Evolutionary conservation across 2,888 invertebrate genomes (phyloP).

Genomic region (Drosophila buzzatii): DNA sequence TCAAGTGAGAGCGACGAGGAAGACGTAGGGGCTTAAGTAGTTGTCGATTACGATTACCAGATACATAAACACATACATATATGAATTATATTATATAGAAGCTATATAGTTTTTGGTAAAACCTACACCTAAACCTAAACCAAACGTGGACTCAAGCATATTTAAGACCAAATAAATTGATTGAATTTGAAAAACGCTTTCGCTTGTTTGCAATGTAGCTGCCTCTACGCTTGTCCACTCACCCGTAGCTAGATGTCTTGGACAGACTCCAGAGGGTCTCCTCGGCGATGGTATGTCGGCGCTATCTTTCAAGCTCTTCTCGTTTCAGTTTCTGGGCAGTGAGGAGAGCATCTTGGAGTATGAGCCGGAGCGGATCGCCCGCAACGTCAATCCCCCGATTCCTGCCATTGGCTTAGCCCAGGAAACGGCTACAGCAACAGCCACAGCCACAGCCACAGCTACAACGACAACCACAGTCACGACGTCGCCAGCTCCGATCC

Average conservation of each 20-base stretch:
- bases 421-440: not conserved
- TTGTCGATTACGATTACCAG: constrained; percentile 40
- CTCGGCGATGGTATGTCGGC: not conserved
- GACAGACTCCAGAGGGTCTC: constrained; percentile 6
- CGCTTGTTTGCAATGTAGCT: constrained; percentile 38
- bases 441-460: not conserved
- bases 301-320: constrained; percentile 7
- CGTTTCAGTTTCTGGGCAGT: constrained; percentile 91
- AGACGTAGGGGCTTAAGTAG: constrained; percentile 56
- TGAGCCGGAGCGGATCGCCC: constrained; percentile 86
- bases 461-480: not conserved
- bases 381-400: constrained; percentile 18
- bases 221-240: constrained; percentile 6
- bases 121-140: constrained; percentile 38
- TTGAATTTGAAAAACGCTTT: constrained; percentile 61
- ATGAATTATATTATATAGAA: constrained; percentile 7
- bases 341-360: constrained; percentile 93
- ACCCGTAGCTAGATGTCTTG: constrained; percentile 35
- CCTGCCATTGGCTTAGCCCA: constrained; percentile 14
- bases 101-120: constrained; percentile 59
- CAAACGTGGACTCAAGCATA: constrained; percentile 71
- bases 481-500: not conserved
- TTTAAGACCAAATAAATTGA: constrained; percentile 64
- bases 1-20: constrained; percentile 7
- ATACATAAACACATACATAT: constrained; percentile 16